These are phyloP conservation scores for Triops cancriformis DNA, from an alignment of 1,140 invertebrate genomes.

Conservation along the genomic window DNA sequence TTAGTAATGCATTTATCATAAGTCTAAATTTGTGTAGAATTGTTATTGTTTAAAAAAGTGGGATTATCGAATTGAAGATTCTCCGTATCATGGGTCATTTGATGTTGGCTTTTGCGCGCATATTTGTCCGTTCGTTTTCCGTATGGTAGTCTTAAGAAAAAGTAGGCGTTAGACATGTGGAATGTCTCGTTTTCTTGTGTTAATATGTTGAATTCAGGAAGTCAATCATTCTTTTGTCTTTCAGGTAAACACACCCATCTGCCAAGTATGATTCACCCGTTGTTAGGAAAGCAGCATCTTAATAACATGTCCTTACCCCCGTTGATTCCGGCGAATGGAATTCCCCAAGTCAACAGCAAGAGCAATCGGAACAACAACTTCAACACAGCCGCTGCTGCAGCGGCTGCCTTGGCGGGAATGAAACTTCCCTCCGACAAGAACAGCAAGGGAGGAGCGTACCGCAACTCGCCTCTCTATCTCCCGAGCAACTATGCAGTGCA, in stretches of 20 bases:
- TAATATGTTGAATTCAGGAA: background rate
- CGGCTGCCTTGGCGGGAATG: conserved; percentile 10
- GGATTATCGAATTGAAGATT: too few relatives aligned
- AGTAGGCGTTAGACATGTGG: too few relatives aligned
- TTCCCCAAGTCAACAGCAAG: background rate
- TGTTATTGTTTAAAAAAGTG: too few relatives aligned
- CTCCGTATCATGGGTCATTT: too few relatives aligned
- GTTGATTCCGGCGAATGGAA: background rate
- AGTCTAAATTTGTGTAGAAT: too few relatives aligned
- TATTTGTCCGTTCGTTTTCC: too few relatives aligned
- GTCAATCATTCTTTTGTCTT: background rate
- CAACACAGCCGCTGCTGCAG: conserved; percentile 14
- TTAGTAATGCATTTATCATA: too few relatives aligned
- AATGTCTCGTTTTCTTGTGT: background rate
- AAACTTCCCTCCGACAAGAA: conserved; percentile 23
- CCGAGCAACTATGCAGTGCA: background rate
- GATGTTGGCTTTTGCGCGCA: too few relatives aligned
- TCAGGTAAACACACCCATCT: background rate
- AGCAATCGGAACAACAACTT: conserved; percentile 19
- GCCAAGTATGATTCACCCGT: background rate
- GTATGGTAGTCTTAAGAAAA: too few relatives aligned
- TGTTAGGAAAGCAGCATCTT: background rate
- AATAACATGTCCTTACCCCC: background rate
- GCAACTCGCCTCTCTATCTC: background rate
- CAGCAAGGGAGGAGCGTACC: background rate